phyloP scores from a whole-genome alignment of 2,888 invertebrate genomes.

The Theristus sp. region DNA sequence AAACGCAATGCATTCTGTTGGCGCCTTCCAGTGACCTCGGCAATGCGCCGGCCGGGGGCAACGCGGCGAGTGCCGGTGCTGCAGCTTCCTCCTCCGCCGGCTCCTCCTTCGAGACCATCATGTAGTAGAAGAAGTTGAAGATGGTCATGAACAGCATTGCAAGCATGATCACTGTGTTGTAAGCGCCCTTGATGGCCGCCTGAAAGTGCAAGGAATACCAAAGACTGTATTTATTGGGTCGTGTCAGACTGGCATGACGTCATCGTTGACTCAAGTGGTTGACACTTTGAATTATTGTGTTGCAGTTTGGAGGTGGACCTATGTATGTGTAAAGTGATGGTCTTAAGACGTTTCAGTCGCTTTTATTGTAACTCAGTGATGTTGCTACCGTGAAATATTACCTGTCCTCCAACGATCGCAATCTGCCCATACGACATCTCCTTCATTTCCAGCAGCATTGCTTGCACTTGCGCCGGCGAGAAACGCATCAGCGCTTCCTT shows the following conservation, averaged over 20 bases:
- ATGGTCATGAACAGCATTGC: slow-evolving; percentile 2
- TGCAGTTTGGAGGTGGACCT: too few species aligned
- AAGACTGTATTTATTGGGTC: too few species aligned
- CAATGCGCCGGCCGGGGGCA: slow-evolving; percentile 3
- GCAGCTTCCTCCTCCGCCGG: slow-evolving; percentile 8
- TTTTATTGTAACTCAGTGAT: too few species aligned
- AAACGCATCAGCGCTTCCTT: not conserved
- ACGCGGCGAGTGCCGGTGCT: slow-evolving; percentile 1
- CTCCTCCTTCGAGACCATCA: slow-evolving; percentile 19
- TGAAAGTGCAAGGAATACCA: too few species aligned
- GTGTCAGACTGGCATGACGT: too few species aligned
- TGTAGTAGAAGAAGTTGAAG: slow-evolving; percentile 21
- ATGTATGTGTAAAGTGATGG: too few species aligned
- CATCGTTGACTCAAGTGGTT: too few species aligned
- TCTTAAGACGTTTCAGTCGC: too few species aligned
- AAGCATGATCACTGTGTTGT: not conserved
- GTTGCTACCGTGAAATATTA: too few species aligned
- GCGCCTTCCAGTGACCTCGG: too few species aligned
- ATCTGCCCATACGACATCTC: not conserved
- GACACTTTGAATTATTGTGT: too few species aligned
- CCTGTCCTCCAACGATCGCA: not conserved
- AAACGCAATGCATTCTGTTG: too few species aligned
- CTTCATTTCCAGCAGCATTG: not conserved
- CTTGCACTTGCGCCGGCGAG: not conserved
- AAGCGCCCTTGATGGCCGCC: not conserved